These are phyloP conservation scores for Embidobia sp. DNA, from an alignment of 2,888 invertebrate genomes.

Conservation along the genomic window DNA sequence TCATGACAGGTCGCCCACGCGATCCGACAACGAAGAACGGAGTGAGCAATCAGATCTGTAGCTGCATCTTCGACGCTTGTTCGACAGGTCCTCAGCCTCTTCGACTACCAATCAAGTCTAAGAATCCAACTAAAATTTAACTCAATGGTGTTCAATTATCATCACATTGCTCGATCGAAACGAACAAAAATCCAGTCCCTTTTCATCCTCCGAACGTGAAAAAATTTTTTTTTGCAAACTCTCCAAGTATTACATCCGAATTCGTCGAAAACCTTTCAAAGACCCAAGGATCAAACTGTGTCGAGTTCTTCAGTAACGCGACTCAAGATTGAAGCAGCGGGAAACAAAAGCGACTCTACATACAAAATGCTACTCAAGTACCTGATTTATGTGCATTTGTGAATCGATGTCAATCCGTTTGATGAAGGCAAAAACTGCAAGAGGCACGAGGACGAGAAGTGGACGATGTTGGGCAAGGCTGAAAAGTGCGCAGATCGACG, in stretches of 20 bases:
- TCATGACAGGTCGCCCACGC: slow-evolving; percentile 75
- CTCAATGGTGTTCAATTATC: slow-evolving; percentile 11
- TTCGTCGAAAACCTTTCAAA: too few relatives aligned
- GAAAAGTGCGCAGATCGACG: background rate
- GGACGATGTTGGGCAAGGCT: slow-evolving; percentile 8
- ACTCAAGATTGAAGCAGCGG: slow-evolving; percentile 18
- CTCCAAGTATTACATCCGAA: slow-evolving; percentile 5
- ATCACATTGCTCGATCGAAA: background rate
- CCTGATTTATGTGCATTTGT: slow-evolving; percentile 70
- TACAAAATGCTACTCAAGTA: slow-evolving; percentile 75
- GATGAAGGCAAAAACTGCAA: slow-evolving; percentile 32
- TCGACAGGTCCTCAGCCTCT: slow-evolving; percentile 54
- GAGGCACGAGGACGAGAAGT: slow-evolving; percentile 49
- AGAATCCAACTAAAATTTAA: too few relatives aligned
- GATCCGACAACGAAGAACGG: slow-evolving; percentile 70
- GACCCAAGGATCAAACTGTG: slow-evolving; percentile 1
- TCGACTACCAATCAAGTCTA: slow-evolving; percentile 9
- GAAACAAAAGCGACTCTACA: slow-evolving; percentile 32
- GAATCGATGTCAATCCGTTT: slow-evolving; percentile 50
- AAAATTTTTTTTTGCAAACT: background rate
- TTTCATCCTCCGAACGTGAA: background rate
- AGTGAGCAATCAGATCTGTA: slow-evolving; percentile 68
- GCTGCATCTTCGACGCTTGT: slow-evolving; percentile 9
- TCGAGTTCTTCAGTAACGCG: slow-evolving; percentile 19
- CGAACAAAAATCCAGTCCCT: background rate